These are phyloP conservation scores for Ectropis grisescens DNA, from an alignment of 1,140 invertebrate species.

Conservation along the genomic window DNA sequence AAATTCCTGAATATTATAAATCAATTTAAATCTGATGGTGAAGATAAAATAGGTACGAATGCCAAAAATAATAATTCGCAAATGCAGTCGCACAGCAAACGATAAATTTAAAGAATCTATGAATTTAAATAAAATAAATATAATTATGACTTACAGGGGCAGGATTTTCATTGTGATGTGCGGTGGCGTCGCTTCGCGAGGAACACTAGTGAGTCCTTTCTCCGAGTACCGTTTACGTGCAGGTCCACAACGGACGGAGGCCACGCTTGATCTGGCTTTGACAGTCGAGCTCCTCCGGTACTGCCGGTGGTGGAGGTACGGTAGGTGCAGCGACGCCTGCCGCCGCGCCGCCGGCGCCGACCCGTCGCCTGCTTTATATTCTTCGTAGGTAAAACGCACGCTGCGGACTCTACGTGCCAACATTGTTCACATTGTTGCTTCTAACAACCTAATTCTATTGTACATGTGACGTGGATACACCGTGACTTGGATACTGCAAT, in stretches of 20 bases:
- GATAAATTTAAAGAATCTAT: too few species aligned
- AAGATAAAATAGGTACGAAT: too few species aligned
- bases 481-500: too few species aligned
- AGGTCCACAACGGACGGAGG: slow-evolving; percentile 49
- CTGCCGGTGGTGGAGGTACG: slow-evolving; percentile 27
- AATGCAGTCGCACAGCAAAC: too few species aligned
- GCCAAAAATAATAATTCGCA: too few species aligned
- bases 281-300: slow-evolving; percentile 31
- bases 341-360: slow-evolving; percentile 15
- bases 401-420: slow-evolving; percentile 21
- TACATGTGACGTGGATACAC: too few species aligned
- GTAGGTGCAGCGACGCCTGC: slow-evolving; percentile 4
- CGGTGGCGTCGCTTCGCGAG: slow-evolving; percentile 23
- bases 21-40: too few species aligned
- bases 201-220: slow-evolving; percentile 37
- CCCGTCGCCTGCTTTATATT: slow-evolving; percentile 37
- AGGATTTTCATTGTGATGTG: slow-evolving; percentile 48
- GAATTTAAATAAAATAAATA: too few species aligned
- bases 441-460: too few species aligned
- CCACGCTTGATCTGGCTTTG: slow-evolving; percentile 50
- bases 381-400: slow-evolving; percentile 21
- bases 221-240: slow-evolving; percentile 32
- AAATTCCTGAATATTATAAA: too few species aligned
- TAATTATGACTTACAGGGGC: slow-evolving; percentile 56
- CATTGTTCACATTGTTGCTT: slow-evolving; percentile 36